A percentile compares a stretch with the other conserved stretches of the same genome.
phyloP scores from a whole-genome alignment of 2,113 vertebrate genomes.

The Sylvia atricapilla region DNA sequence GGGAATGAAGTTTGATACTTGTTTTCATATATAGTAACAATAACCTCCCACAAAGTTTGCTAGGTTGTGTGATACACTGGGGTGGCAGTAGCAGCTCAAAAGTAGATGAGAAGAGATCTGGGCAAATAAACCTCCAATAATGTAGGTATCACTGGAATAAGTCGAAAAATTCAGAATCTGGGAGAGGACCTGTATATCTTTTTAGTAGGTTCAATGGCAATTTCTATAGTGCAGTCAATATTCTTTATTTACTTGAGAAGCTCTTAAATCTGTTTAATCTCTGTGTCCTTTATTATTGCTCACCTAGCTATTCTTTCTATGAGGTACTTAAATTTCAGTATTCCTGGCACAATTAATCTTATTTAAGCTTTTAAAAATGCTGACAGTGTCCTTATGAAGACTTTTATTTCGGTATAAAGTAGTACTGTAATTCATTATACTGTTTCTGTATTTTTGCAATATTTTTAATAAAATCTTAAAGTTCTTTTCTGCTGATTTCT shows the following conservation, averaged over 20 bases:
- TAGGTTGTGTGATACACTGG: neutral
- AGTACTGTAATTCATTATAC: neutral
- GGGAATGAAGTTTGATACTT: neutral
- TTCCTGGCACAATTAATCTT: neutral
- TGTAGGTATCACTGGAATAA: neutral
- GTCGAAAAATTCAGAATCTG: neutral
- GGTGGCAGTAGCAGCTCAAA: neutral
- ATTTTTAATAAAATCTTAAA: slow-evolving; percentile 19
- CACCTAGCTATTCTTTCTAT: neutral
- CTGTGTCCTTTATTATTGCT: neutral
- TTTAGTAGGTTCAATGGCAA: neutral
- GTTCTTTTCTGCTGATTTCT: slow-evolving; percentile 22
- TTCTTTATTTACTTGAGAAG: neutral
- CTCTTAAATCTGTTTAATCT: neutral
- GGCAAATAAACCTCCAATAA: neutral
- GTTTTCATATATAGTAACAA: neutral
- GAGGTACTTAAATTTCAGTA: neutral
- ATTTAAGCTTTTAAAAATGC: neutral
- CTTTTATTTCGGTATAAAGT: neutral
- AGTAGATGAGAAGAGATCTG: neutral
- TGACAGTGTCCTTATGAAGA: neutral
- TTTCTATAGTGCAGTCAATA: neutral
- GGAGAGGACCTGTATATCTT: neutral
- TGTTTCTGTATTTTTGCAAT: neutral
- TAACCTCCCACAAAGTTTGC: neutral